phyloP scores from a whole-genome alignment of 2,888 invertebrate genomes.

The Empis livida region DNA sequence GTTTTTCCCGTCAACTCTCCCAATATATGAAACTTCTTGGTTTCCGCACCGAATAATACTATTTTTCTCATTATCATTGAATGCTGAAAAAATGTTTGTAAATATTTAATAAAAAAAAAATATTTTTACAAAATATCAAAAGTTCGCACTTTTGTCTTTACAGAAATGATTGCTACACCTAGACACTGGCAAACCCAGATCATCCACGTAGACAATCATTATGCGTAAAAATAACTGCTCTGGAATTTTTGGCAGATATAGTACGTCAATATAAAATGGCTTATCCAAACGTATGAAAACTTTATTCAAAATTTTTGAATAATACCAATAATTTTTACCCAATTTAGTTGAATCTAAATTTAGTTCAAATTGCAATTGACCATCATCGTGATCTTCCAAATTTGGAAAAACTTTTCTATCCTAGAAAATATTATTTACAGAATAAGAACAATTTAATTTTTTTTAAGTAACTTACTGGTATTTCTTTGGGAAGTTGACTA shows the following conservation, averaged over 20 bases:
- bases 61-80: slow-evolving; percentile 15
- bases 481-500: too few relatives aligned
- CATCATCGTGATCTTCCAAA: slow-evolving; percentile 27
- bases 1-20: slow-evolving; percentile 31
- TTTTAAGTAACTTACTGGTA: too few relatives aligned
- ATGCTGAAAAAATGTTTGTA: slow-evolving; percentile 14
- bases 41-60: slow-evolving; percentile 30
- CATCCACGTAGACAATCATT: slow-evolving; percentile 51
- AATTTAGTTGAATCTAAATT: slow-evolving; percentile 18
- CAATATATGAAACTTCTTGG: slow-evolving; percentile 23
- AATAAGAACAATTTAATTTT: too few relatives aligned
- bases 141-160: slow-evolving; percentile 22
- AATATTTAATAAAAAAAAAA: too few relatives aligned
- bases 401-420: slow-evolving; percentile 21
- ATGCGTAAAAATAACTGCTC: slow-evolving; percentile 35
- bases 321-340: slow-evolving; percentile 27
- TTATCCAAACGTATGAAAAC: slow-evolving; percentile 46
- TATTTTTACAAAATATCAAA: slow-evolving; percentile 3
- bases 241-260: slow-evolving; percentile 16
- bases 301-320: slow-evolving; percentile 44
- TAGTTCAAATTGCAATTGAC: slow-evolving; percentile 24
- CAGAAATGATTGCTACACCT: slow-evolving; percentile 52
- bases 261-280: slow-evolving; percentile 48
- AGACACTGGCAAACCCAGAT: slow-evolving; percentile 47
- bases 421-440: too few relatives aligned